Base-by-base conservation (phyloP, 1,140 invertebrate species). In the Varroa destructor region DNA sequence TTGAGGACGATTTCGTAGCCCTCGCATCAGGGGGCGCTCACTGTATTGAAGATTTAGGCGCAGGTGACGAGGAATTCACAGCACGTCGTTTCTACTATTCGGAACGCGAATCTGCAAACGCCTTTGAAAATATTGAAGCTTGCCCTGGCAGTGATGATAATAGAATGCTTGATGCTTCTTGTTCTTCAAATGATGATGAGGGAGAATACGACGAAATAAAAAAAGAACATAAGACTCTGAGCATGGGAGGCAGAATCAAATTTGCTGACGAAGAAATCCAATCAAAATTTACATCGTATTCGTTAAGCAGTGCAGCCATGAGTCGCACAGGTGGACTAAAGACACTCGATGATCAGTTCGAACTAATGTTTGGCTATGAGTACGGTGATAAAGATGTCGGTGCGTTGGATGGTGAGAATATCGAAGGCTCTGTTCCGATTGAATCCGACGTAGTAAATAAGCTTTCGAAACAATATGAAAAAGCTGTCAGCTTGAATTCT, bases 331-430 rank as follows among this genome's bases (percentile, higher is more conserved):
- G 91, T 72, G 87, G 89, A 43, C 55, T 74, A 37, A 84, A 86
- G 0, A 77, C 91, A 43, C 79, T 97, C 0, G 94, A 97, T 84
- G 87, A 93, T 77, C 84, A 86, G 77, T 97, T 97, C 84, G 93
- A 97, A 81, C 46, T 43, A 42, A 42, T 76, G 43, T 76, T 71
- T 56, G 73, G 73, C 14, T 64, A 58, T 36, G 74, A 84, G 72
- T 97, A 97, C 77, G 88, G 93, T 77, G 91, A 96, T 73, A 86
- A 84, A 43, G 90, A 94, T 81, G 87, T 96, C 70, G 93, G 92
- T 3, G 86, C 91, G 25, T 78, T 95, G 40, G 89, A 93, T 75
- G 83, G 86, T 75, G 90, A 94, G 75, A 91, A 94, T 77, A 92
- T 94, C 56, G 90, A 93, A 77, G 91, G 91, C 3, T 80, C 84